Evolutionary conservation across 2,113 vertebrate genomes (phyloP).

Genomic region (Ginglymostoma cirratum): DNA sequence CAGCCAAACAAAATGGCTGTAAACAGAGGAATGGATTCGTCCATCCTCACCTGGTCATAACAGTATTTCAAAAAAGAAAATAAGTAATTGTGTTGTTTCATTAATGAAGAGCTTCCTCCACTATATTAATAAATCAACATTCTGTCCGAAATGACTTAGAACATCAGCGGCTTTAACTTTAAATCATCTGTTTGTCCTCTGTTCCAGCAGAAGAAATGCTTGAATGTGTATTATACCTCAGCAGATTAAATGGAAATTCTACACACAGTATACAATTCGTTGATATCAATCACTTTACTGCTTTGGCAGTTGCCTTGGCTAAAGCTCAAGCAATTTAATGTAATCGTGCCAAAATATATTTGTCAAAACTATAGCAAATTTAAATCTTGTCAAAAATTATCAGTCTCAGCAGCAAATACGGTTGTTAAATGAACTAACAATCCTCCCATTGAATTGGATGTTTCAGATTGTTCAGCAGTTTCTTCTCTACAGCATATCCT

Average conservation of each 20-base stretch:
- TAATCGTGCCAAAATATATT: conserved; percentile 50
- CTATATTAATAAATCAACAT: neutral
- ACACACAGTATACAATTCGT: too few relatives aligned
- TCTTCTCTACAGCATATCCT: conserved; percentile 43
- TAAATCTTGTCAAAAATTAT: conserved; percentile 53
- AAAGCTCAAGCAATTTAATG: neutral
- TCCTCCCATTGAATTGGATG: conserved; percentile 39
- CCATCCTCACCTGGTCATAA: too few relatives aligned
- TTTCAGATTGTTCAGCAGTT: conserved; percentile 60
- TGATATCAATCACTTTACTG: neutral
- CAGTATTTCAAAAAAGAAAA: neutral
- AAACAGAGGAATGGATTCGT: too few relatives aligned
- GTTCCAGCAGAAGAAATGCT: neutral
- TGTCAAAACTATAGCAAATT: conserved; percentile 64
- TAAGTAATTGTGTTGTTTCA: neutral
- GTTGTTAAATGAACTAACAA: conserved; percentile 58
- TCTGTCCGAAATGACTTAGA: neutral
- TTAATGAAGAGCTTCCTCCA: neutral
- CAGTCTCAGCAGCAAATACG: conserved; percentile 58
- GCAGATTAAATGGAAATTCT: neutral
- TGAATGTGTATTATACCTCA: neutral
- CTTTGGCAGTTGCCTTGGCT: conserved; percentile 16
- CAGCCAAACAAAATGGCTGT: too few relatives aligned
- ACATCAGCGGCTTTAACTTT: neutral
- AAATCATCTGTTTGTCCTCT: neutral